Evolutionary conservation across 2,888 invertebrate species (phyloP).

Genomic region (Apotomis betuletana): DNA sequence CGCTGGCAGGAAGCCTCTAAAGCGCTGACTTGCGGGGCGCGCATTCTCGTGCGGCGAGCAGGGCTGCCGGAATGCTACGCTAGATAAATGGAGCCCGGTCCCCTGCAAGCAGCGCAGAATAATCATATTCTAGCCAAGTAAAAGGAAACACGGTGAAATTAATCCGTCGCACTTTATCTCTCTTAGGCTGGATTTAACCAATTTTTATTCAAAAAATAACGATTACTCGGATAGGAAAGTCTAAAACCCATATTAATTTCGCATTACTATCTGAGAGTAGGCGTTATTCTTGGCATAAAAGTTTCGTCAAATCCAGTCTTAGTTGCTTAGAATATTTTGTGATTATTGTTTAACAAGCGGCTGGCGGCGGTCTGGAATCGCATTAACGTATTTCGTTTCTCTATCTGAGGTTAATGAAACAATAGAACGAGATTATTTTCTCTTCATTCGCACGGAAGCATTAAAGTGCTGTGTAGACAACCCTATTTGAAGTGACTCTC

Average conservation of each 20-base stretch:
- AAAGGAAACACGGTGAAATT: slow-evolving; percentile 51
- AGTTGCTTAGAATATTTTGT: slow-evolving; percentile 13
- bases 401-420: not conserved
- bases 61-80: slow-evolving; percentile 77
- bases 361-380: not conserved
- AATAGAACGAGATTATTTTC: not conserved
- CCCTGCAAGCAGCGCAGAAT: slow-evolving; percentile 76
- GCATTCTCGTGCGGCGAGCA: slow-evolving; percentile 73
- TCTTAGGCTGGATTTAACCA: too few species aligned
- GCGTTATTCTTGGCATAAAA: not conserved
- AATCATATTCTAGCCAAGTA: slow-evolving; percentile 73
- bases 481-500: slow-evolving; percentile 42
- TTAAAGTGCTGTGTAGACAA: slow-evolving; percentile 19
- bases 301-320: not conserved
- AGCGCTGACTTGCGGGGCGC: slow-evolving; percentile 76
- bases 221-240: too few species aligned
- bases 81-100: slow-evolving; percentile 75
- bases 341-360: slow-evolving; percentile 6
- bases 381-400: not conserved
- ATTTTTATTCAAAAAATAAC: too few species aligned
- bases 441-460: not conserved
- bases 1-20: slow-evolving; percentile 74
- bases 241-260: too few species aligned
- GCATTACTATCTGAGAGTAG: too few species aligned
- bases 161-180: too few species aligned